A percentile compares a stretch with the other conserved stretches of the same genome.
phyloP scores from a whole-genome alignment of 2,888 invertebrate genomes.

The Coelopa pilipes region DNA sequence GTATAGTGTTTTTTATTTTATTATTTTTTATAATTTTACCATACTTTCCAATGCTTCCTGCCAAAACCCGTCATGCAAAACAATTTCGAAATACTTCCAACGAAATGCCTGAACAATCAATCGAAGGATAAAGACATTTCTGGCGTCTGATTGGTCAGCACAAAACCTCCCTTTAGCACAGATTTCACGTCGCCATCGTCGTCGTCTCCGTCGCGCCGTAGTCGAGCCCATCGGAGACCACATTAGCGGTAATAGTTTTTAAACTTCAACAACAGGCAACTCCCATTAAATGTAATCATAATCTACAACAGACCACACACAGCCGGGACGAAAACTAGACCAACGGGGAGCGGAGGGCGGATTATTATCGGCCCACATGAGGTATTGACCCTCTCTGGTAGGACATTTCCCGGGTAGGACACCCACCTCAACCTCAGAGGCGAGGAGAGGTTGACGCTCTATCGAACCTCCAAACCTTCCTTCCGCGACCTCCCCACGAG shows the following conservation, averaged over 20 bases:
- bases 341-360: no score
- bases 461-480: no score
- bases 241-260: slow-evolving; percentile 33
- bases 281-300: background rate
- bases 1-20: no score
- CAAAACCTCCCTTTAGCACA: slow-evolving; percentile 4
- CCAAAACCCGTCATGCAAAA: no score
- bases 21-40: background rate
- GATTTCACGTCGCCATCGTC: background rate
- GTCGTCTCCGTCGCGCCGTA: no score
- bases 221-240: background rate
- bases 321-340: background rate
- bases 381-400: no score
- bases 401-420: background rate
- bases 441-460: background rate
- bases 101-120: background rate
- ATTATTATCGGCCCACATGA: no score
- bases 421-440: background rate
- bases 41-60: background rate
- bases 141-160: slow-evolving; percentile 21
- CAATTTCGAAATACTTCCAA: background rate
- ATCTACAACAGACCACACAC: slow-evolving; percentile 27
- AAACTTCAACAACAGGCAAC: slow-evolving; percentile 23
- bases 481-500: no score
- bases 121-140: background rate